These are phyloP conservation scores for Cryptocephalus primarius DNA, from an alignment of 2,888 invertebrate genomes.

Conservation along the genomic window DNA sequence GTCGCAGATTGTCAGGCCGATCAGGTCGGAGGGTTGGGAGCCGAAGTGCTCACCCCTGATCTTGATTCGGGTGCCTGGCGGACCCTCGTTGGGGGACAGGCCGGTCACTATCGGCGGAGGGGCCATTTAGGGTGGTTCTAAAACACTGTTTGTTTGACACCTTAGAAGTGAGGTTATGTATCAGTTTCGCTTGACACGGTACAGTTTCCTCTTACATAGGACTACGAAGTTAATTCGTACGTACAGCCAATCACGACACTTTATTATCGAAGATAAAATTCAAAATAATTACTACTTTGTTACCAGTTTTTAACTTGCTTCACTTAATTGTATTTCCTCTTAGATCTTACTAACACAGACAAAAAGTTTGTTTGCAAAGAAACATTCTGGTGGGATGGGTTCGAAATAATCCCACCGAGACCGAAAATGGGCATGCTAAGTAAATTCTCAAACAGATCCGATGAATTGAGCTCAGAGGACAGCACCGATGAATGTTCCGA, in stretches of 20 bases:
- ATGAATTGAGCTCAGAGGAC: conserved; percentile 14
- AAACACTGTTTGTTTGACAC: neutral
- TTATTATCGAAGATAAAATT: too few species aligned
- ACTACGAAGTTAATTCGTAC: neutral
- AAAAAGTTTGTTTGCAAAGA: conserved; percentile 51
- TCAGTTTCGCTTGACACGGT: neutral
- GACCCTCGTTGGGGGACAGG: conserved; percentile 96
- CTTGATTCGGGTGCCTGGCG: conserved; percentile 89
- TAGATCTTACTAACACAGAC: conserved; percentile 23
- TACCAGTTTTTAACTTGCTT: too few species aligned
- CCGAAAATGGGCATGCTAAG: conserved; percentile 53
- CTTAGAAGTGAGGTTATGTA: neutral
- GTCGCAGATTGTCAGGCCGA: conserved; percentile 88
- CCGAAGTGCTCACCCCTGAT: conserved; percentile 96
- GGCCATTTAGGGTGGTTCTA: conserved; percentile 40
- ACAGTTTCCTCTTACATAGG: neutral
- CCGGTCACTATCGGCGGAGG: conserved; percentile 88
- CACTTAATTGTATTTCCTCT: too few species aligned
- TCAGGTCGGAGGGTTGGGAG: conserved; percentile 68
- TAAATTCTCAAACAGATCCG: conserved; percentile 18
- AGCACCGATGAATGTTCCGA: conserved; percentile 19
- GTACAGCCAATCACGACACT: too few species aligned
- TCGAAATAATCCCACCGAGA: conserved; percentile 52
- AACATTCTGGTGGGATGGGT: conserved; percentile 63
- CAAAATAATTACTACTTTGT: too few species aligned